Conservation (phyloP, 2,113 vertebrate genomes). For the Calidris pugnax region DNA sequence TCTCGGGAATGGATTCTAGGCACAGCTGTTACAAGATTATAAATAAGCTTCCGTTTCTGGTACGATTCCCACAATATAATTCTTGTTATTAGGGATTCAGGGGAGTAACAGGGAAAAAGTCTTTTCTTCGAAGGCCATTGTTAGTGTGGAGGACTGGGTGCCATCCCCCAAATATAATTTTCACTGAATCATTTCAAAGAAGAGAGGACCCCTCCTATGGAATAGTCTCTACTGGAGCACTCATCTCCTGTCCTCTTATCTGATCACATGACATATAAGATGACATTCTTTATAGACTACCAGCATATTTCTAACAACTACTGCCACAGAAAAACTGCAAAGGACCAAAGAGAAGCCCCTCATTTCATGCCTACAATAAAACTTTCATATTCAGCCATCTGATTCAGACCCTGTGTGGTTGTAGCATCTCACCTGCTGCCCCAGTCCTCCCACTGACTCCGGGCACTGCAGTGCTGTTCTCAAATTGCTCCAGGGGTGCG, state of each 20-base stretch:
- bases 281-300: background rate
- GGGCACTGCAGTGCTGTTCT: conserved; percentile 77
- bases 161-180: background rate
- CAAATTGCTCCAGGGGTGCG: conserved; percentile 79
- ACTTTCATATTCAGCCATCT: background rate
- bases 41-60: background rate
- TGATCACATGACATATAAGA: background rate
- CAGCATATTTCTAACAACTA: background rate
- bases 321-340: background rate
- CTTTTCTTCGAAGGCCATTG: background rate
- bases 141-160: background rate
- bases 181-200: background rate
- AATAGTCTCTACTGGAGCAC: background rate
- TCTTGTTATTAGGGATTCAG: background rate
- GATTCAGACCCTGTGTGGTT: background rate
- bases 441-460: conserved; percentile 81
- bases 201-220: background rate
- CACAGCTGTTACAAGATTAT: background rate
- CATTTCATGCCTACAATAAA: background rate
- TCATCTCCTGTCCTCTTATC: background rate
- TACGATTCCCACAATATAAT: background rate
- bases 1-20: background rate
- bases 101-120: background rate
- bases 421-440: conserved; percentile 50
- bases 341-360: background rate